These are phyloP conservation scores for Lochmaea capreae DNA, from an alignment of 2,888 invertebrate species.

Conservation along the genomic window DNA sequence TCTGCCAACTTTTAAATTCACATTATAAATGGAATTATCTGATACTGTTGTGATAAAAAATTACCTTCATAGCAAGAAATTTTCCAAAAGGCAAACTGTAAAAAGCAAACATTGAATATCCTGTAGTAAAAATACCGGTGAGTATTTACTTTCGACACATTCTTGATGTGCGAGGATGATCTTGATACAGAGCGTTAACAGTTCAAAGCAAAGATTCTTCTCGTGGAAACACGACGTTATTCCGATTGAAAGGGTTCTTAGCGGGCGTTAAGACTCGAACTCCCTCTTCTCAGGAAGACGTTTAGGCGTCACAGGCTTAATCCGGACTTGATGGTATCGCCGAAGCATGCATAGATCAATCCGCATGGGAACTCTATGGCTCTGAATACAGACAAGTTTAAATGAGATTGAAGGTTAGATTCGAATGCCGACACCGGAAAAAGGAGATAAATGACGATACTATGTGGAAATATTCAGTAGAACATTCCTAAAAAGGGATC, in stretches of 20 bases:
- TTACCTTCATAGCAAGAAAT: too few species aligned
- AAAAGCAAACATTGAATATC: neutral
- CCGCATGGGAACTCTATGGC: constrained; percentile 50
- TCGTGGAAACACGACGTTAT: constrained; percentile 51
- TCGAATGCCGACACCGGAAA: constrained; percentile 39
- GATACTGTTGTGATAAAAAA: too few species aligned
- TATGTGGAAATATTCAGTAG: constrained; percentile 41
- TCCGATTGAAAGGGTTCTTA: constrained; percentile 53
- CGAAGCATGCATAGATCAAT: constrained; percentile 55
- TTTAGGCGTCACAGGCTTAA: constrained; percentile 54
- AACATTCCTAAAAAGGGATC: constrained; percentile 35
- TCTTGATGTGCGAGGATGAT: constrained; percentile 32
- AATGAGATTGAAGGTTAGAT: constrained; percentile 54
- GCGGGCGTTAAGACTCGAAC: constrained; percentile 42
- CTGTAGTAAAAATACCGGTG: neutral
- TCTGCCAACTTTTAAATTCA: too few species aligned
- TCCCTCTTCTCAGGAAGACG: constrained; percentile 41
- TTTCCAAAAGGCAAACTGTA: too few species aligned
- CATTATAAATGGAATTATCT: too few species aligned
- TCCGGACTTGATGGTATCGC: constrained; percentile 57
- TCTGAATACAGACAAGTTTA: constrained; percentile 56
- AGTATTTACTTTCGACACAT: constrained; percentile 22
- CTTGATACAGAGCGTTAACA: constrained; percentile 41
- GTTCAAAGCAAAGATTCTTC: constrained; percentile 46
- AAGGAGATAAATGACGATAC: constrained; percentile 43